Percentiles rank a stretch among this genome's conserved stretches.
Evolutionary conservation across 2,113 vertebrate species (phyloP).

Genomic region (Nothoprocta pentlandii): DNA sequence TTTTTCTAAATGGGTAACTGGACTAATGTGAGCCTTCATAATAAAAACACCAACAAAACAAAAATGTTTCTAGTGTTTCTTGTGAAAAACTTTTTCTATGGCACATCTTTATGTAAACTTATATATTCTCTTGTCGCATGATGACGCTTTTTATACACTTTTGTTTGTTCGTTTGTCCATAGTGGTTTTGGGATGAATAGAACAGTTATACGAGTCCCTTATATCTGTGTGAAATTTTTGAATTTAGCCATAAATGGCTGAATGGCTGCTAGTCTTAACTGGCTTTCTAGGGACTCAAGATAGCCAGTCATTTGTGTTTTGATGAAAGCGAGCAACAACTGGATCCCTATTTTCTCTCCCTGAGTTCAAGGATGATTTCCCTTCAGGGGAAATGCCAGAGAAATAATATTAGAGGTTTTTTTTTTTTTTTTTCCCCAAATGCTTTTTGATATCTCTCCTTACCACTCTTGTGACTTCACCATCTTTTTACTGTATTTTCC

Average conservation of each 20-base stretch:
- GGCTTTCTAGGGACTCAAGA: background rate
- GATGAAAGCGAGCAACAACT: background rate
- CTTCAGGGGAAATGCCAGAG: background rate
- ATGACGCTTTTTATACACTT: background rate
- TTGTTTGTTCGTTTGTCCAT: background rate
- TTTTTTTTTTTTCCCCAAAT: background rate
- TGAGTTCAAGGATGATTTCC: background rate
- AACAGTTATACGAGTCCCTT: background rate
- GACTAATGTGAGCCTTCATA: background rate
- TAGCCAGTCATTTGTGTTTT: background rate
- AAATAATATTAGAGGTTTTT: background rate
- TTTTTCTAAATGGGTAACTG: background rate
- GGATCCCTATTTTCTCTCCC: background rate
- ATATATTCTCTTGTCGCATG: background rate
- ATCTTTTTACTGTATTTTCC: background rate
- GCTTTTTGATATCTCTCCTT: background rate
- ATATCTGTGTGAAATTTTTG: background rate
- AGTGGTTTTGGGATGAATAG: background rate
- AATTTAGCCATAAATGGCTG: background rate
- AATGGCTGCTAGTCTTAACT: background rate
- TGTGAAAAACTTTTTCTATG: background rate
- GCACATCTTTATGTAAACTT: background rate
- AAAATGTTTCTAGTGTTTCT: background rate
- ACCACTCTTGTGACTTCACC: background rate
- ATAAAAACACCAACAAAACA: background rate